Evolutionary conservation across 92 coral and sea anemone species (phyloP).

Genomic region (Virgularia gustaviana): DNA sequence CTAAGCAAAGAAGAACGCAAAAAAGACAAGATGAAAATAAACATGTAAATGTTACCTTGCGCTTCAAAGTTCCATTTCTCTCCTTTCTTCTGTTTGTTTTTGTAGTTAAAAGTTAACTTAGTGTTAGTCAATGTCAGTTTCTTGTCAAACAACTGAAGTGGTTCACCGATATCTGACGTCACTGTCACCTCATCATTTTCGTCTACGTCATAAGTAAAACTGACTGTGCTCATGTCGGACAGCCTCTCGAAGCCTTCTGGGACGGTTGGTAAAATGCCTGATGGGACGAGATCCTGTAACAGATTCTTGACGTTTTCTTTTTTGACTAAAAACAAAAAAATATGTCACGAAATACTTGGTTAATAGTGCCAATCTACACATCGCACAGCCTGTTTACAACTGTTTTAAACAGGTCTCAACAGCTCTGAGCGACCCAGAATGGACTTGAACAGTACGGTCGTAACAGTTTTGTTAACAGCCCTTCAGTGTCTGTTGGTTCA

Average conservation of each 20-base stretch:
- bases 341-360: not conserved
- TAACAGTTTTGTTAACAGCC: too few species aligned
- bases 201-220: constrained; percentile 69
- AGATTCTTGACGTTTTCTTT: constrained; percentile 10
- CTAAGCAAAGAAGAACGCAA: too few species aligned
- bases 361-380: not conserved
- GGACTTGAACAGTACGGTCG: too few species aligned
- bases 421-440: too few species aligned
- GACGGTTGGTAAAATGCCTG: constrained; percentile 60
- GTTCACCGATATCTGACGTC: constrained; percentile 74
- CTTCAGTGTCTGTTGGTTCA: too few species aligned
- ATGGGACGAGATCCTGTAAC: constrained; percentile 23
- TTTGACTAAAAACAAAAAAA: constrained; percentile 3
- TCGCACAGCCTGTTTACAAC: not conserved
- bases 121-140: constrained; percentile 68
- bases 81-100: constrained; percentile 56
- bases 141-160: constrained; percentile 68
- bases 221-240: constrained; percentile 73
- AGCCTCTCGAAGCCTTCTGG: constrained; percentile 89
- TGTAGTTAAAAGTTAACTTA: constrained; percentile 70
- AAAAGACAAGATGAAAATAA: too few species aligned
- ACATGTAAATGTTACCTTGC: too few species aligned
- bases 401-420: not conserved
- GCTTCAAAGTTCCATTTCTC: constrained; percentile 67
- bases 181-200: constrained; percentile 69